Base-by-base conservation (phyloP, 2,113 vertebrate genomes). In the Notiomystis cincta region DNA sequence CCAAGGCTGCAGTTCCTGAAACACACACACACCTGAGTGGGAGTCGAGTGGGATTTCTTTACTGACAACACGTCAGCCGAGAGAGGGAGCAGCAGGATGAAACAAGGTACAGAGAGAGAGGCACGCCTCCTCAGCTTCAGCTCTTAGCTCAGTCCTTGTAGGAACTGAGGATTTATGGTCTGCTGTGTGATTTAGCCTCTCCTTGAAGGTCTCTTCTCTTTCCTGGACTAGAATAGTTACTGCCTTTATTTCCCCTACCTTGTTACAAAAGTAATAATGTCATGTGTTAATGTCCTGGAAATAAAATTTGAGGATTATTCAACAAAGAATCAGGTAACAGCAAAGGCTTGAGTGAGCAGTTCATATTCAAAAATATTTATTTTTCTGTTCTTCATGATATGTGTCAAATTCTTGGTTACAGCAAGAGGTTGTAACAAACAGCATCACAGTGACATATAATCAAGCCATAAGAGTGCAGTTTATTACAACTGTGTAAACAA, bases 341-440 rank as follows among this genome's bases (percentile, higher is more conserved):
- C 22, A 79, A 64, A 57, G 60, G 40, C 45, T 65, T 53, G 64
- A 73, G 31, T 60, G 64, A 73, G 31, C 56, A 91, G 69, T 82
- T 95, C 14, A 44, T 93, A 93, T 56, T 83, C 4, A 94, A 97
- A 97, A 97, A 96, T 96, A 95, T 92, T 96, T 96, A 76, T 70
- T 97, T 91, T 87, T 89, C 81, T 78, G 66, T 70, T 93, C 70
- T 87, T 85, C 54, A 25, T 62, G 62, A 15, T 76, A 42, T 7
- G 15, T 56, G 66, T 90, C 50, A 83, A 95, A 54, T 90, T 91
- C 53, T 78, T 76, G 67, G 61, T 81, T 95, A 81, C 64, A 76
- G 45, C 33, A 72, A 88, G 91, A 75, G 33, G 51, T 71, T 60
- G 44, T 62, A 84, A 91, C 38, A 69, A 73, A 85, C 30, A 87